These are phyloP conservation scores for Drosophila tropicalis DNA, from an alignment of 1,140 invertebrate genomes.

Conservation along the genomic window DNA sequence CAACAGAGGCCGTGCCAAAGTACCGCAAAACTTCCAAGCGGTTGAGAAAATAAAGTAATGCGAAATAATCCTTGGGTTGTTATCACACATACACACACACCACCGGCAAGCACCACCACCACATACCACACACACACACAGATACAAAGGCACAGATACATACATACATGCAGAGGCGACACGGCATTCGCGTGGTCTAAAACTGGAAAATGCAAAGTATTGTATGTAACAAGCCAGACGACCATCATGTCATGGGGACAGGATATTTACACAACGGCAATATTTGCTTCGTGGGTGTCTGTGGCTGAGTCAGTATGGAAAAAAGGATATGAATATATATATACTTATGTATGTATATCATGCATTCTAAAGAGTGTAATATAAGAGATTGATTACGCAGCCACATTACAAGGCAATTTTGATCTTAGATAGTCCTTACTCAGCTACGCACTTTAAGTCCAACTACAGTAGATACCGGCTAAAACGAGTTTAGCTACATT, in stretches of 20 bases:
- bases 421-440: too few relatives aligned
- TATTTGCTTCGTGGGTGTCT: slow-evolving; percentile 58
- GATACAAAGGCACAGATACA: slow-evolving; percentile 50
- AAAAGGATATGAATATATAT: slow-evolving; percentile 49
- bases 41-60: slow-evolving; percentile 80
- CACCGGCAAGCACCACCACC: too few relatives aligned
- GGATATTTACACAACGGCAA: slow-evolving; percentile 73
- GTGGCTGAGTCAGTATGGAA: slow-evolving; percentile 8
- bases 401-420: too few relatives aligned
- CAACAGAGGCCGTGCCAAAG: slow-evolving; percentile 60
- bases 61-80: slow-evolving; percentile 79
- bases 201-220: slow-evolving; percentile 74
- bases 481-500: too few relatives aligned
- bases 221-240: slow-evolving; percentile 51
- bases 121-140: slow-evolving; percentile 30
- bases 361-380: too few relatives aligned
- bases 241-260: slow-evolving; percentile 49
- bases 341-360: slow-evolving; percentile 1
- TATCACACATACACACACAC: slow-evolving; percentile 69
- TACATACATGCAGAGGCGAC: slow-evolving; percentile 32
- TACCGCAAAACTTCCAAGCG: slow-evolving; percentile 78
- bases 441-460: too few relatives aligned
- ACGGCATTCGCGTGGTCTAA: slow-evolving; percentile 56
- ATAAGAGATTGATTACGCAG: too few relatives aligned
- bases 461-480: too few relatives aligned